Base-by-base conservation (phyloP, 2,888 invertebrate genomes). In the Psylliodes chrysocephalus region DNA sequence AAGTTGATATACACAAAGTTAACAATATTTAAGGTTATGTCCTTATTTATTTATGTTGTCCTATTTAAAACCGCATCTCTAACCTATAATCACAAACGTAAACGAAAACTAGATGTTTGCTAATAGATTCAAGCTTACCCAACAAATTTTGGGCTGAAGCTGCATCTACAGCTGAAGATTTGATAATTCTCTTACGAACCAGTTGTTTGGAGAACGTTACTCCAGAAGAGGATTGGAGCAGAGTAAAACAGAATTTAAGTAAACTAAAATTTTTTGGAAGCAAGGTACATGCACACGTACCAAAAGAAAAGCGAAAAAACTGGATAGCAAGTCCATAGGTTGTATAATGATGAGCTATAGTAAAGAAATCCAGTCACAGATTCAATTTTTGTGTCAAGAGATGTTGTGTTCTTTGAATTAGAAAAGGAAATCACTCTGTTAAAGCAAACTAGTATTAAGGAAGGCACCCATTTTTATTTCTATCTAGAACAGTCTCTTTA, bases 301-400 rank as follows among this genome's bases (percentile, higher is more conserved):
- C 67, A 0, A 54, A 56, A 57, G 60, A 62, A 28, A 67, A 55
- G 40, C 55, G n/a, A 63, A 38, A 33, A 63, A 68, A 28, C 51
- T 54, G 30, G 66, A 68, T 14, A 6, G 12, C 1, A 64, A 66
- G 55, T 25, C 60, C 15, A 40, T 51, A 44, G 30, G 33, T 22
- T 46, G 42, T 44, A 57, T 67, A 4, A 40, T 67, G 19, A 64
- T 67, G 40, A 64, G 67, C 12, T 67, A 54, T 18, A 55, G 60
- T 61, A 19, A 14, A 28, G 28, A 44, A 15, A 60, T 14, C 40
- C 42, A 3, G 2, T 15, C 5, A 60, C 25, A 18, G 18, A 25
- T 1, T 17, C 3, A 17, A 25, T 51, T 2, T 60, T 60, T 40
- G 51, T 57, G 1, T 18, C 57, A 4, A 28, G 57, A 30, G 57